A percentile compares a stretch with the other conserved stretches of the same genome.
Conservation (phyloP, 2,797 vertebrate species). For the Spizella passerina region DNA sequence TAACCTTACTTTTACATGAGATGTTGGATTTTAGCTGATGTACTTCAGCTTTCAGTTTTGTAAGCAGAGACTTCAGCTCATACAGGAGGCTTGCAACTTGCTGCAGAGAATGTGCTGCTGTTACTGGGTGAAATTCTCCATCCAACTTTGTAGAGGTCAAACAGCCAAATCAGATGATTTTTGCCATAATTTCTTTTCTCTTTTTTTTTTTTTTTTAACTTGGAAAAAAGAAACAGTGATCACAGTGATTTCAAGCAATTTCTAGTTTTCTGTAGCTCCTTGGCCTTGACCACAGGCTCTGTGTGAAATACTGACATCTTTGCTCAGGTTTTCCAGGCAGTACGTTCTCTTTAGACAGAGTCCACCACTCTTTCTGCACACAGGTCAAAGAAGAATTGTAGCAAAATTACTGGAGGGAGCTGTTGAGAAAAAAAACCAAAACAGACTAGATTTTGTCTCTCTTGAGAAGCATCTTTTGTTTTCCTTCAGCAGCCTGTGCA, state of each 20-base stretch:
- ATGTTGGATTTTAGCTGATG: not conserved
- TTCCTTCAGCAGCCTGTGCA: not conserved
- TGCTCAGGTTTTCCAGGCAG: not conserved
- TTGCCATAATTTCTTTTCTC: not conserved
- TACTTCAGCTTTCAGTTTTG: not conserved
- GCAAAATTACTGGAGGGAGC: not conserved
- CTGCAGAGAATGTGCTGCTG: not conserved
- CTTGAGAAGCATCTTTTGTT: not conserved
- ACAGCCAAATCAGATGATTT: not conserved
- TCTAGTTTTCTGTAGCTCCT: not conserved
- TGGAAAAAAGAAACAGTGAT: not conserved
- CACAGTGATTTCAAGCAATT: not conserved
- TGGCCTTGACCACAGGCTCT: not conserved
- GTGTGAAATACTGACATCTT: not conserved
- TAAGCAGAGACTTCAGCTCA: not conserved
- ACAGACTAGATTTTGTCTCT: not conserved
- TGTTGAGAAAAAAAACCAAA: not conserved
- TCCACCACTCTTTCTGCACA: not conserved
- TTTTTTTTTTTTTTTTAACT: not conserved
- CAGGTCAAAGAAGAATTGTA: not conserved
- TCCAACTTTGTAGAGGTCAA: not conserved
- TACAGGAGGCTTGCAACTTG: not conserved
- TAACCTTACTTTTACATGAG: not conserved
- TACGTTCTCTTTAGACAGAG: not conserved
- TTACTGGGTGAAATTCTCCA: not conserved